Base-by-base conservation (phyloP, 2,888 invertebrate genomes). In the Ischnus inquisitorius region DNA sequence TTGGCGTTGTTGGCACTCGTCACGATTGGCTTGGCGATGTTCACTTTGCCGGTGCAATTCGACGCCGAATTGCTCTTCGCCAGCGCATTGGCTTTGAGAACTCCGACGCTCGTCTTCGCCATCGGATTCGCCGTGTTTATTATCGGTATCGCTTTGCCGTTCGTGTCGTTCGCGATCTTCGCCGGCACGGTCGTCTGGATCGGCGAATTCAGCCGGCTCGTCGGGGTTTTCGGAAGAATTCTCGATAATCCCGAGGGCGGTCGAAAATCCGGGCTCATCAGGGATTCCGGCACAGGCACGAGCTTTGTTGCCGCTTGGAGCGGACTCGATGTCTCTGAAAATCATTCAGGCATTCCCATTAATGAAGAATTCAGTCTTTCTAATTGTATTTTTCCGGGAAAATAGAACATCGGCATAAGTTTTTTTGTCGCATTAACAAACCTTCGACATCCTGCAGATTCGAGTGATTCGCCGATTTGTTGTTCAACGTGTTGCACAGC, bases 221-320 rank as follows among this genome's bases (percentile, higher is more conserved):
- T 88, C 4, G 89, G 89, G 2, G 92, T 91, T 77, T 92, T 92
- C 12, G 90, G 88, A 75, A 92, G 82, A 71, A 93, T 87, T 72
- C 92, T 88, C 14, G 91, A 91, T 2, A 93, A 86, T 46, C 92
- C 92, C 2, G 92, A 93, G 1, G 92, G 92, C 28, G 92, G 92
- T 64, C 92, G 95, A 92, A 96, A 96, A 92, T 97, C 97, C 0
- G 97, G 97, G 90, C 97, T 97, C 97, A 97, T 97, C 1, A 98
- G 94, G 0, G 97, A 97, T 92, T 98, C 98, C 0, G 97, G 97
- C 39, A 97, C 97, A 0, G 97, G 98, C 0, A 98, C 97, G 95
- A 97, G 96, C 94, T 97, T 97, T 0, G 97, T 97, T 10, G 97
- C 96, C 10, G 97, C 97, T 90, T 97, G 97, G 82, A 98, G 93